phyloP scores from a whole-genome alignment of 2,797 vertebrate genomes.

The Hippopotamyrus pictus region DNA sequence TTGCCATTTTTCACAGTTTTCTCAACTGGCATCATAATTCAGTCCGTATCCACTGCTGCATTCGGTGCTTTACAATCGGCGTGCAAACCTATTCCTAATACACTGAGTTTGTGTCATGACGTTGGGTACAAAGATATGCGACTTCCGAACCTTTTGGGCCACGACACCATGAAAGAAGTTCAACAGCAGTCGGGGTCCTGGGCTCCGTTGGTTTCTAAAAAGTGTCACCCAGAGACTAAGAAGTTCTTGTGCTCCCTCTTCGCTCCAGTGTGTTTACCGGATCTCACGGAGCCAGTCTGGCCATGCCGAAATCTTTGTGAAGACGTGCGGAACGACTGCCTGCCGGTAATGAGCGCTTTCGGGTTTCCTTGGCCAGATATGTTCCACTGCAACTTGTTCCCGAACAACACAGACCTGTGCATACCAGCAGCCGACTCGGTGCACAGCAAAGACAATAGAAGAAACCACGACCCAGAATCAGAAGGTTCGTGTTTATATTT shows the following conservation, averaged over 20 bases:
- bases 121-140: slow-evolving; percentile 72
- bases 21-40: slow-evolving; percentile 25
- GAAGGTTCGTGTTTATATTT: slow-evolving; percentile 47
- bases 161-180: slow-evolving; percentile 62
- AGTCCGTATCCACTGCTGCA: slow-evolving; percentile 36
- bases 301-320: slow-evolving; percentile 66
- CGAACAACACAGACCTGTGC: slow-evolving; percentile 60
- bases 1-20: neutral
- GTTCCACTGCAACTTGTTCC: slow-evolving; percentile 70
- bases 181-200: slow-evolving; percentile 71
- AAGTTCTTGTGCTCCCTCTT: slow-evolving; percentile 75
- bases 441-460: slow-evolving; percentile 33
- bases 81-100: slow-evolving; percentile 66
- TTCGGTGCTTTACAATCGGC: slow-evolving; percentile 52
- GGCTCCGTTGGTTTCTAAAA: slow-evolving; percentile 68
- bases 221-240: slow-evolving; percentile 68
- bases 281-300: slow-evolving; percentile 56
- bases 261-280: slow-evolving; percentile 67
- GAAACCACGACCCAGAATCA: slow-evolving; percentile 45
- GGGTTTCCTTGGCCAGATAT: slow-evolving; percentile 75
- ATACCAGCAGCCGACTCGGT: slow-evolving; percentile 53
- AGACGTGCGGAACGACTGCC: slow-evolving; percentile 63
- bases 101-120: slow-evolving; percentile 63
- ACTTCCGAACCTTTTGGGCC: slow-evolving; percentile 71
- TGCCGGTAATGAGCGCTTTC: slow-evolving; percentile 72